Evolutionary conservation across 2,113 vertebrate genomes (phyloP), one percentile per base, ranked within the genome.

Genomic region (Cyrtonyx montezumae): DNA sequence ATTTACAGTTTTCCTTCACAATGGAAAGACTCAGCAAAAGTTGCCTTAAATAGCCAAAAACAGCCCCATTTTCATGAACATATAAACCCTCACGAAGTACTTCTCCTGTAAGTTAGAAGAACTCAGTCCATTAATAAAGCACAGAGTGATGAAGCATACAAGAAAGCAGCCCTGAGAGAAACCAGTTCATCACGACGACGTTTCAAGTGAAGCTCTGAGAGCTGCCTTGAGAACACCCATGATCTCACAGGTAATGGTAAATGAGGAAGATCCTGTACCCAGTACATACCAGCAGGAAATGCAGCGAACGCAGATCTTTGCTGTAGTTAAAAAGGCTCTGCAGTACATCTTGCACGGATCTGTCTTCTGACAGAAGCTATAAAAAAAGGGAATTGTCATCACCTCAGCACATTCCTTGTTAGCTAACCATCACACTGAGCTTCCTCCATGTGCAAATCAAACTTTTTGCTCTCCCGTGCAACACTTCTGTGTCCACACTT

Each of bases 241-340:
- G 62, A 0, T 71, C 43, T 83, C 8, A 3, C 2, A 0, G 8
- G 3, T 11, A 0, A 2, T 0, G 59, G 62, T 26, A 34, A n/a
- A 20, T 5, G 45, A 22, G 8, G 23, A 28, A 34, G 43, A 13
- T 1, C 13, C 1, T 13, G 1, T 4, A 42, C 5, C 61, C 43
- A 22, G 53, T 34, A 95, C 97, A 8, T 85, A 99, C 99, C 99
- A 99, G 83, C 2, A 99, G 94, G 92, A 91, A 68, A 17, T 99
- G 98, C 83, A 99, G 95, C 0, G 98, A 99, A 22, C 98, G 98
- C 69, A 99, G 97, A 59, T 99, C 99, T 95, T 98, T 99, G 89
- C 95, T 98, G 89, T 96, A 86, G 87, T 98, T 98, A 61, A 98
- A 99, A 42, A 99, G 98, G 55, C 97, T 98, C 91, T 94, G 97